phyloP scores from a whole-genome alignment of 2,888 invertebrate genomes.

The Magallana nippona region DNA sequence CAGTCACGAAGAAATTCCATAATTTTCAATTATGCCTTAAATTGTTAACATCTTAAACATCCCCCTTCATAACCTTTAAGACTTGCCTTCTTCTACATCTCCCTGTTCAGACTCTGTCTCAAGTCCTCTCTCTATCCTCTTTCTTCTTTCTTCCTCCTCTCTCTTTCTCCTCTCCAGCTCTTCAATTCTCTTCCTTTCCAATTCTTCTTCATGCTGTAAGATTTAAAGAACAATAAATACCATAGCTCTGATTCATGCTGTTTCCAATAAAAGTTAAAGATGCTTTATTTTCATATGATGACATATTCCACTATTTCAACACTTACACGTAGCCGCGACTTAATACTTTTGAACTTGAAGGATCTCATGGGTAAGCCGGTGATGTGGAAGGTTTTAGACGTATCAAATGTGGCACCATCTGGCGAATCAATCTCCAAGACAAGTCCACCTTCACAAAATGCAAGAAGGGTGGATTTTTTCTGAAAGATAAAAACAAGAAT shows the following conservation, averaged over 20 bases:
- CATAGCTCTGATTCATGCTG: no score
- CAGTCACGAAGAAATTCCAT: no score
- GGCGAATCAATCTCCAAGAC: constrained; percentile 77
- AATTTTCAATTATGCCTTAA: no score
- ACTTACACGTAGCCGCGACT: constrained; percentile 76
- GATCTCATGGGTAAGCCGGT: constrained; percentile 66
- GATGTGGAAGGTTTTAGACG: constrained; percentile 77
- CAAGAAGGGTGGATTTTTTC: constrained; percentile 73
- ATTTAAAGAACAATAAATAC: no score
- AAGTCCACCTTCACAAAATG: constrained; percentile 76
- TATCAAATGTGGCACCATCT: constrained; percentile 75
- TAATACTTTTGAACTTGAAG: constrained; percentile 78
- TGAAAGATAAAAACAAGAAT: constrained; percentile 53
- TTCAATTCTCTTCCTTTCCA: constrained; percentile 73
- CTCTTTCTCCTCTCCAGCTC: constrained; percentile 76
- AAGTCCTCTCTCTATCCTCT: constrained; percentile 77
- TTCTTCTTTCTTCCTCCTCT: constrained; percentile 75
- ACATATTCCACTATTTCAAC: not conserved
- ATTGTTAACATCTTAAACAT: no score
- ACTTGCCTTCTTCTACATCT: constrained; percentile 59
- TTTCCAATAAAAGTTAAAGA: no score
- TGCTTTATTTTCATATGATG: no score
- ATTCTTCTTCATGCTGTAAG: constrained; percentile 79
- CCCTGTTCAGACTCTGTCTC: constrained; percentile 77
- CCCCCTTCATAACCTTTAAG: not conserved